phyloP scores from a whole-genome alignment of 2,113 vertebrate species.

The Nothoprocta perdicaria region DNA sequence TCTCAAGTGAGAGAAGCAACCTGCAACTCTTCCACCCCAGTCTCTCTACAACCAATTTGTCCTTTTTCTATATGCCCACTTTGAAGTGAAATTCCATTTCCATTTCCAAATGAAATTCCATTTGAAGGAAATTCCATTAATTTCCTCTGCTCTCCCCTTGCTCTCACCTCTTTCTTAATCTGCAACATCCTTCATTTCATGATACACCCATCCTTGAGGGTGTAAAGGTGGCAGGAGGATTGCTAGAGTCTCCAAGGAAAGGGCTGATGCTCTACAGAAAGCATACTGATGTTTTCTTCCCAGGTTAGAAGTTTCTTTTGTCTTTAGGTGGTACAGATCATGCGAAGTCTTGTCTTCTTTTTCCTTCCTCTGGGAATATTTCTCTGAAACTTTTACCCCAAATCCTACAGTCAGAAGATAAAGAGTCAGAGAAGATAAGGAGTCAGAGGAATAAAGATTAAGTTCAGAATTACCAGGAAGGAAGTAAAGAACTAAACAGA shows the following conservation, averaged over 20 bases:
- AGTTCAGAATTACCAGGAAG: neutral
- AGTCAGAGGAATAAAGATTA: slow-evolving; percentile 1
- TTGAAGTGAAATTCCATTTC: neutral
- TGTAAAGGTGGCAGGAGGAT: neutral
- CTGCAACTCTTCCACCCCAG: neutral
- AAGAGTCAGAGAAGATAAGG: too few species aligned
- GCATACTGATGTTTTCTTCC: neutral
- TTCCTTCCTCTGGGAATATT: neutral
- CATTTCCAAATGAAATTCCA: too few species aligned
- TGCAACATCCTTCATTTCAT: neutral
- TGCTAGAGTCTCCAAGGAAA: neutral
- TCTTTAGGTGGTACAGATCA: neutral
- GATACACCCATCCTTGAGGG: neutral
- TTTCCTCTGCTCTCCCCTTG: neutral
- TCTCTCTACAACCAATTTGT: neutral
- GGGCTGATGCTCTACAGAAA: neutral
- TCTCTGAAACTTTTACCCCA: neutral
- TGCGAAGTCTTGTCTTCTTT: neutral
- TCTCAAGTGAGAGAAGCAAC: slow-evolving; percentile 4
- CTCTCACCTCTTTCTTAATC: neutral
- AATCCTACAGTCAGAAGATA: neutral
- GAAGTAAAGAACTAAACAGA: neutral
- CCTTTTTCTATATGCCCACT: neutral
- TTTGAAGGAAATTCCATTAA: neutral
- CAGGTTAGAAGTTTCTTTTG: neutral